Base-by-base conservation (phyloP, 1,140 invertebrate genomes). In the Microplitis demolitor region DNA sequence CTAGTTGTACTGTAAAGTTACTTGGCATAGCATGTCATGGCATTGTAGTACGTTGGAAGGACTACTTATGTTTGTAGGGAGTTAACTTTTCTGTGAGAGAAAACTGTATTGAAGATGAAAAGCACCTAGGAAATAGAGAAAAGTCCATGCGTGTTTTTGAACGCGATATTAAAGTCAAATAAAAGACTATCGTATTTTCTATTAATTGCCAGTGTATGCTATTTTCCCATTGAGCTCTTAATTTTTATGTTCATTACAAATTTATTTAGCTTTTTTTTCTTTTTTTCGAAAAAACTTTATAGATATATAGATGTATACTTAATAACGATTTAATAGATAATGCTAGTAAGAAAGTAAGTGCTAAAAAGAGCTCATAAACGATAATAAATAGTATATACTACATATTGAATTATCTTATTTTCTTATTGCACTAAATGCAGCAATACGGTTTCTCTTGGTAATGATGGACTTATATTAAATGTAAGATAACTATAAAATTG, bases 151-250 rank as follows among this genome's bases (percentile, higher is more conserved):
- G 13, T 45, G 37, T 5, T 37, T 31, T 66, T 54, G 11, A 37
- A 34, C 53, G 74, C 61, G 71, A 37, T 53, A 45, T 8, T 54
- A 35, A 24, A 64, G 58, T 67, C 69, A 71, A 68, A 16, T 58
- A 45, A 50, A 66, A 74, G 71, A 78, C 74, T 69, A 24, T 24
- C 72, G 62, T 69, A 62, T 76, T 69, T 81, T 80, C 80, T 80
- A 78, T 80, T 81, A 81, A 81, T 80, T 76, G 78, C 79, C 80
- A 76, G 74, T 81, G 74, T 66, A 66, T 74, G 70, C 71, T 77
- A 56, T 72, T 69, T 71, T 69, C 77, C 66, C 74, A n/a, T 35
- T 8, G 45, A 11, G 5, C 58, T 39, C 33, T 45, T 50, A 13
- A 16, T 53, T 33, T 69, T 14, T 37, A 33, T 37, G 5, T 34